Base-by-base conservation (phyloP, 2,888 invertebrate genomes). In the Sinodicranocentrus sp. region DNA sequence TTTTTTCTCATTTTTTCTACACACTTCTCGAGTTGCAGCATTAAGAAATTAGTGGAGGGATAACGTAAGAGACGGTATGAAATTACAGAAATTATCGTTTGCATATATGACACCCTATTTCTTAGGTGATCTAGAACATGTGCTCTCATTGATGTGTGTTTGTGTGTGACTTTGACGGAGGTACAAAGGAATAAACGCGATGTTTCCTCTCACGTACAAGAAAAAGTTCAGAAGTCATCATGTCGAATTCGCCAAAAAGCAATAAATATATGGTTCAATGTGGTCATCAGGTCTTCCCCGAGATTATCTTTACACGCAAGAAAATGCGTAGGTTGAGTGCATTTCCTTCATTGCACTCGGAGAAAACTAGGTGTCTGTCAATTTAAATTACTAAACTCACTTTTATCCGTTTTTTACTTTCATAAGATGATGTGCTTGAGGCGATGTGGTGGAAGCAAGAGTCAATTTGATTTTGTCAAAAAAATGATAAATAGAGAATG, bases 261-360 rank as follows among this genome's bases (percentile, higher is more conserved):
- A n/a, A n/a, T n/a, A n/a, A n/a, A 59, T 19, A 71, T 21, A 63
- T 63, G 33, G 19, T 19, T 10, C 33, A 57, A 57, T 39, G 17
- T 39, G 1, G 39, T 63, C 39, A n/a, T n/a, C n/a, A n/a, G n/a
- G n/a, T 63, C 39, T 19, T 57, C 21, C 13, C 10, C 13, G 3
- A 28, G 6, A 2, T 13, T 33, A 3, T 63, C 17, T n/a, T 21
- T 63, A 19, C 54, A 48, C 54, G 28, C 25, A 67, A 67, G 19
- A 67, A n/a, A 73, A 73, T 61, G 61, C 43, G 73, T 61, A 44
- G 59, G 73, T 59, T 43, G 43, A 73, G 23, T 76, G 76, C 76
- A 76, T 76, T 76, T 76, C 76, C 76, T 76, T 39, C 21, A 52
- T 39, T 70, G 21, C 26, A 25, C 23, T 52, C 19, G 52, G 52